phyloP scores from a whole-genome alignment of 2,888 invertebrate species.

The Campopleginae sp. region DNA sequence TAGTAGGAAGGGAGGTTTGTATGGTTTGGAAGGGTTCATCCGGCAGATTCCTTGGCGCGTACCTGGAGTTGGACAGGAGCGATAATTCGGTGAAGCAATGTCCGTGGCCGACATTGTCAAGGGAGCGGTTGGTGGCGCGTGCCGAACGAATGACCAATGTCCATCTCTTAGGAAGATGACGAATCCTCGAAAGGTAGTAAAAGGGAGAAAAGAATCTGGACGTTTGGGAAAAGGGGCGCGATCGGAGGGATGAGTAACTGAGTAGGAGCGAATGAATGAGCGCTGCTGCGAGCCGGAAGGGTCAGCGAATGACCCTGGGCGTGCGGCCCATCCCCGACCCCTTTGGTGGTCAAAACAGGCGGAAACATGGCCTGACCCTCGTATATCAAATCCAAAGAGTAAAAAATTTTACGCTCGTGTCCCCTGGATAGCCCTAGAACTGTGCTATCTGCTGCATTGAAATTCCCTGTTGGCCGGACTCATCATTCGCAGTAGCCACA shows the following conservation, averaged over 20 bases:
- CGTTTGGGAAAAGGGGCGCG: conserved; percentile 74
- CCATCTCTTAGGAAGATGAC: conserved; percentile 32
- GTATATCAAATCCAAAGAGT: conserved; percentile 78
- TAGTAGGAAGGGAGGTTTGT: conserved; percentile 17
- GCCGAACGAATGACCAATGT: conserved; percentile 67
- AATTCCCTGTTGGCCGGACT: background rate
- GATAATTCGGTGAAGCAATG: conserved; percentile 78
- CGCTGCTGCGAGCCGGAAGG: conserved; percentile 67
- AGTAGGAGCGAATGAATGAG: conserved; percentile 41
- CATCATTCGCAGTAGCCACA: conserved; percentile 53
- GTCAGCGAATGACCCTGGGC: conserved; percentile 81
- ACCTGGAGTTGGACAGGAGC: conserved; percentile 62
- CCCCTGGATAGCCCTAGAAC: conserved; percentile 5
- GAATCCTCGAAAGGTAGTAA: conserved; percentile 65
- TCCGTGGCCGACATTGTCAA: conserved; percentile 64
- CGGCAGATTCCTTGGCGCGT: conserved; percentile 24
- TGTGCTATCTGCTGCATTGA: background rate
- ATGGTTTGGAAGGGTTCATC: conserved; percentile 46
- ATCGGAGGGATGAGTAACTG: conserved; percentile 72
- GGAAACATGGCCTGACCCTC: conserved; percentile 84
- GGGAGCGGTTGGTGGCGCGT: conserved; percentile 72
- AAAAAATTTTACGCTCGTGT: conserved; percentile 64
- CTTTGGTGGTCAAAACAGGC: conserved; percentile 84
- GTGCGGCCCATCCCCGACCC: conserved; percentile 82
- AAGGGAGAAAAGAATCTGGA: conserved; percentile 1